phyloP scores from a whole-genome alignment of 2,113 vertebrate genomes.

The Bombycilla garrulus region DNA sequence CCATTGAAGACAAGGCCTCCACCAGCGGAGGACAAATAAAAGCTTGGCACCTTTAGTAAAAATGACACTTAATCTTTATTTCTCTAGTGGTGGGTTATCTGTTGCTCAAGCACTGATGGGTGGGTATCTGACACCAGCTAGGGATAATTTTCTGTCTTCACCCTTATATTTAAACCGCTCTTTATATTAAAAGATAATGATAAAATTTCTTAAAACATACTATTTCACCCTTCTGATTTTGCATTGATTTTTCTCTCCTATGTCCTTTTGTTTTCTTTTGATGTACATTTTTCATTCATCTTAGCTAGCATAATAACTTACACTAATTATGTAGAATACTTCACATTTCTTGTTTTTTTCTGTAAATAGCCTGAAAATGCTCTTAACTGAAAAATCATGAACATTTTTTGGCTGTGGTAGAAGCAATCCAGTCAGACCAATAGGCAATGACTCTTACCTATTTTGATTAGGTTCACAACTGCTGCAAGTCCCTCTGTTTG shows the following conservation, averaged over 20 bases:
- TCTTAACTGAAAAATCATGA: background rate
- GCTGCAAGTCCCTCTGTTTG: background rate
- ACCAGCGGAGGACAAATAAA: background rate
- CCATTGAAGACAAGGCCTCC: background rate
- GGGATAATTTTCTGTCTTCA: background rate
- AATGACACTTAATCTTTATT: background rate
- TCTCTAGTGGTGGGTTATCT: background rate
- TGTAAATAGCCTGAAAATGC: background rate
- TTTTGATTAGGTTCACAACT: background rate
- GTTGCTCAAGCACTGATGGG: background rate
- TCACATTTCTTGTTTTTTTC: background rate
- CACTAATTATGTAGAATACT: background rate
- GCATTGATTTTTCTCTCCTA: background rate
- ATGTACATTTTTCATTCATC: background rate
- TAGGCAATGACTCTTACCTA: accelerated
- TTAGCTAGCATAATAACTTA: background rate
- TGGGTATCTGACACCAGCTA: background rate
- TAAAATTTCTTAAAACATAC: background rate
- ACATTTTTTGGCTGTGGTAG: background rate
- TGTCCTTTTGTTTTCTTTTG: background rate
- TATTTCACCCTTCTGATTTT: background rate
- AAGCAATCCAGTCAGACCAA: background rate
- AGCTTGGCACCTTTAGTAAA: background rate
- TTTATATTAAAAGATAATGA: background rate
- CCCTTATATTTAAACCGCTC: background rate